Conservation (phyloP, 1,140 invertebrate genomes). For the Nymphalis io region DNA sequence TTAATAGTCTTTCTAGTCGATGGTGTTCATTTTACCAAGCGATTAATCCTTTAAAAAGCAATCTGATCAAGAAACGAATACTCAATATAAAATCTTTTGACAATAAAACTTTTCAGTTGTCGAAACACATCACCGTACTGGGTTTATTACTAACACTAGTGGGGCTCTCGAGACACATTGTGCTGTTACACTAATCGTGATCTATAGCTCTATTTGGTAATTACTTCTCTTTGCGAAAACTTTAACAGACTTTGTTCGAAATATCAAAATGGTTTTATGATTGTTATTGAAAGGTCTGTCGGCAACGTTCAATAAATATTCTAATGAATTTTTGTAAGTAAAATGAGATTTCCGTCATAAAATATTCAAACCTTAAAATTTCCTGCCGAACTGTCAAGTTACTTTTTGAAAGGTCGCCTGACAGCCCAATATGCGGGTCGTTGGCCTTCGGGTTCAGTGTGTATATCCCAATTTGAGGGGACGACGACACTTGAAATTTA, state of each 20-base stretch:
- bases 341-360: conserved; percentile 34
- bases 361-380: conserved; percentile 31
- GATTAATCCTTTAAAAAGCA: conserved; percentile 18
- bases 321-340: conserved; percentile 21
- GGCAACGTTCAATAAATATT: conserved; percentile 28
- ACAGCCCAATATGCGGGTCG: conserved; percentile 29
- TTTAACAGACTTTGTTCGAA: background rate
- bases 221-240: conserved; percentile 34
- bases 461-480: conserved; percentile 20
- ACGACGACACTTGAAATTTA: conserved; percentile 12
- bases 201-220: conserved; percentile 42
- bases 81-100: conserved; percentile 18
- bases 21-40: conserved; percentile 6
- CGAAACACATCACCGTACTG: conserved; percentile 40
- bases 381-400: conserved; percentile 29
- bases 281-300: background rate
- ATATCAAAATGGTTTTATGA: background rate
- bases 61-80: conserved; percentile 14
- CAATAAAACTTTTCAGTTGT: conserved; percentile 37
- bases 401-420: conserved; percentile 31
- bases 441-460: conserved; percentile 8
- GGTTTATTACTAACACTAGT: conserved; percentile 39
- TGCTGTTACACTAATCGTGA: conserved; percentile 43
- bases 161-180: conserved; percentile 37
- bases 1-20: conserved; percentile 2